phyloP scores from a whole-genome alignment of 2,888 invertebrate species.

The Atethmia centrago region DNA sequence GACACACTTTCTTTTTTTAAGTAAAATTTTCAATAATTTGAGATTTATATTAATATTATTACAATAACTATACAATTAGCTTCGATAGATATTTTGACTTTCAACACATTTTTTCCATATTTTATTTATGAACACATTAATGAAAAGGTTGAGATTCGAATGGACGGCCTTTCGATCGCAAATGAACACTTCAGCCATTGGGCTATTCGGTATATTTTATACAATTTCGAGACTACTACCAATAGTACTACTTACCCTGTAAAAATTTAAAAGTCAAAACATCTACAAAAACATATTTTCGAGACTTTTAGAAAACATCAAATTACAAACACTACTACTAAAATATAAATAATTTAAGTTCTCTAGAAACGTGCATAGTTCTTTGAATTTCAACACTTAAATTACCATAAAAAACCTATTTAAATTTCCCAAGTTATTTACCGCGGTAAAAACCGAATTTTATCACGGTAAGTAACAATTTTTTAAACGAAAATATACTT shows the following conservation, averaged over 20 bases:
- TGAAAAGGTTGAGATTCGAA: conserved; percentile 43
- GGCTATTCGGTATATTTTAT: conserved; percentile 9
- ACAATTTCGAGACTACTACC: conserved; percentile 15
- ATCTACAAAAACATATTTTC: conserved; percentile 24
- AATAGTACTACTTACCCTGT: conserved; percentile 6
- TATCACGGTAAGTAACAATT: conserved; percentile 17
- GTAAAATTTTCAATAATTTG: conserved; percentile 36
- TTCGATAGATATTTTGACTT: conserved; percentile 40
- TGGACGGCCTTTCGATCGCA: background rate
- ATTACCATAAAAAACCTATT: conserved; percentile 15
- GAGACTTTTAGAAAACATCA: conserved; percentile 52
- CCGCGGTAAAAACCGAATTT: conserved; percentile 24
- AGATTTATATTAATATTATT: conserved; percentile 54
- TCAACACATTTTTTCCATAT: background rate
- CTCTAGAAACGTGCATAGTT: conserved; percentile 58
- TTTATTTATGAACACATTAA: background rate
- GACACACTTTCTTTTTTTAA: conserved; percentile 28
- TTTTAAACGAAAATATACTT: conserved; percentile 1
- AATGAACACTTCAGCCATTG: conserved; percentile 11
- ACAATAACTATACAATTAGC: conserved; percentile 46
- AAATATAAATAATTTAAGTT: conserved; percentile 60
- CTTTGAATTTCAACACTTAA: conserved; percentile 58
- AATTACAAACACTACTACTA: conserved; percentile 54
- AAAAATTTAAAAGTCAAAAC: conserved; percentile 31
- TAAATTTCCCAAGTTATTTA: conserved; percentile 4